Evolutionary conservation across 2,113 vertebrate genomes (phyloP).

Genomic region (Callithrix jacchus): DNA sequence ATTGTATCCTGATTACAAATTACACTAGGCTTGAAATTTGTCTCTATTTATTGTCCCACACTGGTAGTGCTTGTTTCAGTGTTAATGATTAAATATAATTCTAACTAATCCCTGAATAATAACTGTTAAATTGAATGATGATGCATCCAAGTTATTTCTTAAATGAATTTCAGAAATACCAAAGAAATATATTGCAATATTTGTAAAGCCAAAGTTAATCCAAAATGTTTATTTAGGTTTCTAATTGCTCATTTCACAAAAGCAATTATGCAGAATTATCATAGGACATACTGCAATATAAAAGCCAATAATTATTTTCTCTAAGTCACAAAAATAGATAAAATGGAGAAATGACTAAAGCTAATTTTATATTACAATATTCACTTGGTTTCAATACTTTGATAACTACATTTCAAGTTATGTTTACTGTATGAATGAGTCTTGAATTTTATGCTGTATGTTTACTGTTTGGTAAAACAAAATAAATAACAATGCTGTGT

Average conservation of each 20-base stretch:
- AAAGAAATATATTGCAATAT: conserved; percentile 67
- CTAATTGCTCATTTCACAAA: conserved; percentile 47
- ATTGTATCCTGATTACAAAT: conserved; percentile 46
- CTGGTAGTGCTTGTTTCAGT: conserved; percentile 71
- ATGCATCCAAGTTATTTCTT: conserved; percentile 57
- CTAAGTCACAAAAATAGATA: conserved; percentile 13
- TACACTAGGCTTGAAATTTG: conserved; percentile 56
- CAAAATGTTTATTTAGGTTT: conserved; percentile 46
- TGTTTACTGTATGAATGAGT: neutral
- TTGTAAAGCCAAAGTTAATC: conserved; percentile 48
- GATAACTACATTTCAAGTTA: conserved; percentile 35
- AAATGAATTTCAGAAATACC: conserved; percentile 69
- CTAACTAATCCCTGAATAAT: conserved; percentile 46
- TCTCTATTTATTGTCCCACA: conserved; percentile 71
- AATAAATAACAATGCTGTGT: neutral
- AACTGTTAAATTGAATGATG: conserved; percentile 54
- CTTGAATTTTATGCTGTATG: neutral
- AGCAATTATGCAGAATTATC: neutral
- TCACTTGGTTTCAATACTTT: conserved; percentile 19
- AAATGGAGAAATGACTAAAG: neutral
- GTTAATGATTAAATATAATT: conserved; percentile 77
- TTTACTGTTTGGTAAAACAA: neutral
- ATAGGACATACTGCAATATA: neutral
- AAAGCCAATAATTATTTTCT: conserved; percentile 53
- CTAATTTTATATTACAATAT: conserved; percentile 34